Evolutionary conservation across 2,797 vertebrate species (phyloP), one percentile per base, ranked within the genome.

Genomic region (Gadopsis marmoratus): DNA sequence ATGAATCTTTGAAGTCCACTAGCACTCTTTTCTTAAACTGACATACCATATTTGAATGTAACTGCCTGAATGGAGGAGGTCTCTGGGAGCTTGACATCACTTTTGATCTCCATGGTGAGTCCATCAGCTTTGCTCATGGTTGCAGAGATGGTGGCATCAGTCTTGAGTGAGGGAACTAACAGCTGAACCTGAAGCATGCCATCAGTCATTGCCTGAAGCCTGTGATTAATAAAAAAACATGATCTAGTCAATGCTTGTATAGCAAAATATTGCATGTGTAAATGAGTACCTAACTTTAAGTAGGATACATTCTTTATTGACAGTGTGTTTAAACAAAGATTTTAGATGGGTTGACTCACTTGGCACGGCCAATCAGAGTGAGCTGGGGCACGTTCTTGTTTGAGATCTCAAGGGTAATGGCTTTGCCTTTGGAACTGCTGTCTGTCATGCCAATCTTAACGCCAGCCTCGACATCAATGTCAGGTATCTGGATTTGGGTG

Each of bases 351-450:
- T 86, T 82, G 66, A 90, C 94, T 92, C 93, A 99, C 98, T 96
- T 96, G 76, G 96, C 79, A 29, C 92, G 95, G 8, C 96, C 95
- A 10, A 84, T 95, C 74, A 99, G 87, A 71, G 96, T 95, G 48
- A 96, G 82, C 91, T 97, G 97, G 29, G 96, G 88, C 81, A 96
- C 86, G 17, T 97, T 97, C 84, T 96, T 96, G 91, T 97, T 97
- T 91, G 95, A 92, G 78, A 99, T 5, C 50, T 98, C 96, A 11
- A 98, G 55, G 33, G 79, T 91, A 61, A 96, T 81, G 53, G 92
- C 91, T 88, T 95, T 96, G 66, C 91, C 95, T 59, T 77, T 79
- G 76, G 82, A 0, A 63, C 62, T 56, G 48, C 94, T 96, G 79
- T 96, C 95, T 1, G 84, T 86, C 81, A 97, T 69, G 89, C 94